Evolutionary conservation across 2,888 invertebrate genomes (phyloP), one percentile per base, ranked within the genome.

Genomic region (Cosmopolites sordidus): DNA sequence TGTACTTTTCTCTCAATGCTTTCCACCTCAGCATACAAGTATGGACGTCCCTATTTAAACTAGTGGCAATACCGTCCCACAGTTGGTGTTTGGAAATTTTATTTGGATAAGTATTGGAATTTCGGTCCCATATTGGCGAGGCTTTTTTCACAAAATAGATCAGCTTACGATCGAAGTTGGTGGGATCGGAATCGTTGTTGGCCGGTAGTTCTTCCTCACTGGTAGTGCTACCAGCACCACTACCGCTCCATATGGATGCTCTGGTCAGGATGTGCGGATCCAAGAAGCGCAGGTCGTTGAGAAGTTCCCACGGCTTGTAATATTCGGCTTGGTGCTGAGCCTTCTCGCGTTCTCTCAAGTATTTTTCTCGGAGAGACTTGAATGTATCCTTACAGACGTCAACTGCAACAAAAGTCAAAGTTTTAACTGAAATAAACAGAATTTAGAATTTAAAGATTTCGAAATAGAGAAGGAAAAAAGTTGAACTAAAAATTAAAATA

Each of bases 1-100:
- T 67, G 51, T 69, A 69, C 48, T 69, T 69, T 49, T 69, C 69
- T 41, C 68, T 56, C 27, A 69, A 51, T 8, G 64, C 67, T 56
- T 69, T 69, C 69, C 69, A 69, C 11, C 66, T 51, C 29, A 65
- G 46, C 60, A 65, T 64, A 53, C 69, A 69, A 30, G 58, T 49
- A 42, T 62, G 62, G 2, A 61, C 53, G 47, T 67, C 65, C 27
- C 60, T 51, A 33, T 66, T 62, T 29, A 69, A 48, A 12, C 54
- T 60, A 17, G 59, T 48, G 3, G 64, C 62, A 37, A 69, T 66
- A 1, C 51, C 55, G 38, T 61, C 58, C 69, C 69, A 69, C 6
- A 67, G 49, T 49, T 66, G 62, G 42, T 60, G 59, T 50, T 67
- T 67, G 1, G 66, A 43, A 27, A 59, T 60, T 58, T 66, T 69